Percentiles rank a stretch among this genome's conserved stretches.
Conservation (phyloP, 1,140 invertebrate genomes). For the Probaryconus sp. region DNA sequence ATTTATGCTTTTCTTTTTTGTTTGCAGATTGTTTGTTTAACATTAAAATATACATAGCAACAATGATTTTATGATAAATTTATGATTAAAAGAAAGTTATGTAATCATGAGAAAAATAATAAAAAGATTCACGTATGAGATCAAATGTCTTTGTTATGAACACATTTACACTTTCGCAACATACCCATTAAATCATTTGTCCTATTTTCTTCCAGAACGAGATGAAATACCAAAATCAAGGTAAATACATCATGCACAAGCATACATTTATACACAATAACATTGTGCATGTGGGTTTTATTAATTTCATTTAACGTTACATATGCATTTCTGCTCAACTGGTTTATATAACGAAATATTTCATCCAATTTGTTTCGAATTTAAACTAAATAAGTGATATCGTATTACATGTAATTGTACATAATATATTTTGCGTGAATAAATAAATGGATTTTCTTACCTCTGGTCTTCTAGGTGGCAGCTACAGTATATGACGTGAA, state of each 20-base stretch:
- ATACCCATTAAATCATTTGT: conserved; percentile 35
- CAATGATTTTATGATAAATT: no score
- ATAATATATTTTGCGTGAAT: no score
- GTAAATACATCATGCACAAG: conserved; percentile 37
- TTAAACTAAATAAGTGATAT: conserved; percentile 15
- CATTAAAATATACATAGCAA: no score
- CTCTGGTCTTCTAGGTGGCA: conserved; percentile 90
- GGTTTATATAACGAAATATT: conserved; percentile 1
- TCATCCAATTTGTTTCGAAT: neutral
- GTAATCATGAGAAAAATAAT: no score
- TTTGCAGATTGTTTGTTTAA: no score
- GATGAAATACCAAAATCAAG: conserved; percentile 35
- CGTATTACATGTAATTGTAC: no score
- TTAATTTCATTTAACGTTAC: no score
- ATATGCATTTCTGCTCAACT: no score
- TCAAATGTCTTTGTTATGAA: no score
- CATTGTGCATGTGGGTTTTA: conserved; percentile 34
- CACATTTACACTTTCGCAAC: conserved; percentile 24
- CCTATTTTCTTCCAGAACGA: conserved; percentile 27
- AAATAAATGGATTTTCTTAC: conserved; percentile 79
- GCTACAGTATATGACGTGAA: conserved; percentile 81
- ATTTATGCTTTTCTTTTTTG: no score
- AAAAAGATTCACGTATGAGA: no score
- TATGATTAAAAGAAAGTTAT: no score
- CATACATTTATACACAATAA: conserved; percentile 34